Conservation (phyloP, 1,140 invertebrate species). For the Aethina tumida region DNA sequence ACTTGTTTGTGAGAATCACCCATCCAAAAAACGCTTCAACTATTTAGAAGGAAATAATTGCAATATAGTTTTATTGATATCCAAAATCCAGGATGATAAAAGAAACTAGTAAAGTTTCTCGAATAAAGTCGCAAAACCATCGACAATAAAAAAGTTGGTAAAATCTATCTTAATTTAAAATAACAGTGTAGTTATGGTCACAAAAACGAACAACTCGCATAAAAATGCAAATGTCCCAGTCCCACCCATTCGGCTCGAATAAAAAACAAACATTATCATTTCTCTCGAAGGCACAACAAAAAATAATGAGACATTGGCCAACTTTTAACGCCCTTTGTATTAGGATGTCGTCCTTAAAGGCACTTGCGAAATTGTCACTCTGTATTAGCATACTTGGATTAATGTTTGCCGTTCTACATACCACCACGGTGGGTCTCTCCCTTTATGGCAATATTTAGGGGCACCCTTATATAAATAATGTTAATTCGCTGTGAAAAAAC, state of each 20-base stretch:
- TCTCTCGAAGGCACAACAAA: conserved; percentile 23
- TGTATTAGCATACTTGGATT: conserved; percentile 21
- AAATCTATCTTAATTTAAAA: conserved; percentile 24
- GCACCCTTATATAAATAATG: no score
- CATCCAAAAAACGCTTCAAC: no score
- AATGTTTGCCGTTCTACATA: conserved; percentile 11
- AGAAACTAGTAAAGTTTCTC: no score
- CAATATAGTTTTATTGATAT: no score
- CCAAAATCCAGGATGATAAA: no score
- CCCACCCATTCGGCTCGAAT: conserved; percentile 13
- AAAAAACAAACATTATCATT: conserved; percentile 27
- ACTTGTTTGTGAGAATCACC: no score
- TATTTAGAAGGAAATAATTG: no score
- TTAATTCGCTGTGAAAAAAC: no score
- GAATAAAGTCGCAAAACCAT: no score
- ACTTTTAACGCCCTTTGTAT: conserved; percentile 25
- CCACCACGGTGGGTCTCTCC: no score
- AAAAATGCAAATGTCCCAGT: conserved; percentile 26
- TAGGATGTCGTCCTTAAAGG: conserved; percentile 17
- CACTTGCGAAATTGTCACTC: conserved; percentile 18
- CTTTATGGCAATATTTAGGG: no score
- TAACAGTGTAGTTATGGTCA: conserved; percentile 22
- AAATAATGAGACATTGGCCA: conserved; percentile 27
- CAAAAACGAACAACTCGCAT: conserved; percentile 24
- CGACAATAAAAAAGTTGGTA: conserved; percentile 22